Percentiles rank a stretch among this genome's conserved stretches.
Evolutionary conservation across 2,888 invertebrate genomes (phyloP).

Genomic region (Uropetala carovei): DNA sequence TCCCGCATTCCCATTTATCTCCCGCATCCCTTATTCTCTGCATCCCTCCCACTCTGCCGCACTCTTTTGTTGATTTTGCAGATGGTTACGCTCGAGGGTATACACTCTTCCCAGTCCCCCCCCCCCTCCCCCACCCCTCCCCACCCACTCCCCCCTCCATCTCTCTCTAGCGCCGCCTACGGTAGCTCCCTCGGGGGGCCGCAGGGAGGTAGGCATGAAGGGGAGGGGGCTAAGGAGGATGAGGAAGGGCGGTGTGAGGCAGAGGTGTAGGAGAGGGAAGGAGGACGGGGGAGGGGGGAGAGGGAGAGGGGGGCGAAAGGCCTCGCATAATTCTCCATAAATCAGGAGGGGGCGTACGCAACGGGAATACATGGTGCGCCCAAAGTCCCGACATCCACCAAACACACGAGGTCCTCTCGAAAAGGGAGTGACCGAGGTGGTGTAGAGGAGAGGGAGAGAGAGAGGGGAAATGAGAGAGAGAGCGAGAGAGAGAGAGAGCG

Average conservation of each 20-base stretch:
- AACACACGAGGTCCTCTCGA: background rate
- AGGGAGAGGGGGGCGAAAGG: background rate
- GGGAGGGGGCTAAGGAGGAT: background rate
- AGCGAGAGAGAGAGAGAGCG: background rate
- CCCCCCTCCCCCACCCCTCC: background rate
- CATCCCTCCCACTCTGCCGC: background rate
- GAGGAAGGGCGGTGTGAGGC: background rate
- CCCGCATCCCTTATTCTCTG: constrained; percentile 39
- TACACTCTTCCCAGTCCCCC: background rate
- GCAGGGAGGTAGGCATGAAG: background rate
- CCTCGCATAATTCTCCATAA: constrained; percentile 21
- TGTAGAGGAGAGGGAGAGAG: background rate
- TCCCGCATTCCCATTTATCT: background rate
- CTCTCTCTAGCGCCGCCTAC: background rate
- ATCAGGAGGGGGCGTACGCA: constrained; percentile 18
- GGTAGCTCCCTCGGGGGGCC: background rate
- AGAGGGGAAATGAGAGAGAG: background rate
- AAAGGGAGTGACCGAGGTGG: background rate
- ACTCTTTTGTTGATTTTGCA: constrained; percentile 43
- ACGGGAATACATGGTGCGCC: constrained; percentile 32
- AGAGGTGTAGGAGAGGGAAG: background rate
- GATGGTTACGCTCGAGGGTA: constrained; percentile 32
- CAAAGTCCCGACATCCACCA: constrained; percentile 45
- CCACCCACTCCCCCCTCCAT: background rate
- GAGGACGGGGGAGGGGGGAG: background rate